Conservation (phyloP, 2,888 invertebrate species). For the Calameuta idolon region DNA sequence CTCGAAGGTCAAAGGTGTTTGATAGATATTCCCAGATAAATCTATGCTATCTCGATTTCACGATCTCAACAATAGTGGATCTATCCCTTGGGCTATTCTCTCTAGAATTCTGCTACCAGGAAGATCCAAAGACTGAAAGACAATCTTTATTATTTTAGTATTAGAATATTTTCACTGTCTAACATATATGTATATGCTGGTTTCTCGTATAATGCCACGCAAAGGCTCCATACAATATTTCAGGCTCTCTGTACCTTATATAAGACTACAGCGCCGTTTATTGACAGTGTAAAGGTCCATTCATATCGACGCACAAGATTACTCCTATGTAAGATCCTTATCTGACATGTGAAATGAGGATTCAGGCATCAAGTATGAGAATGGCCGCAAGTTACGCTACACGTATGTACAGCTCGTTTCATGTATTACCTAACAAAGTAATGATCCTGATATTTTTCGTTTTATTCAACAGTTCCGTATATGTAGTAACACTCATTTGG, state of each 20-base stretch:
- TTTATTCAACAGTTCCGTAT: not conserved
- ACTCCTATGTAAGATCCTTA: constrained; percentile 29
- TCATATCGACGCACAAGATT: not conserved
- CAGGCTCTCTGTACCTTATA: not conserved
- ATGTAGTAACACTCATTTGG: not conserved
- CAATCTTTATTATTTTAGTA: not conserved
- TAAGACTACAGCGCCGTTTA: not conserved
- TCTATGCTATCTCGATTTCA: constrained; percentile 46
- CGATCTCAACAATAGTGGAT: not conserved
- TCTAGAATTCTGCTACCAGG: not conserved
- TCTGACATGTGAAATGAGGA: constrained; percentile 33
- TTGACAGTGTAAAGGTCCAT: not conserved
- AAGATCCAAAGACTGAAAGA: not conserved
- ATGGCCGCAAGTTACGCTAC: not conserved
- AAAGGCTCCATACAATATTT: not conserved
- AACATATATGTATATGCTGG: not conserved
- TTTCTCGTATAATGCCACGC: not conserved
- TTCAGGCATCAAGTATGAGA: constrained; percentile 14
- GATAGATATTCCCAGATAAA: constrained; percentile 48
- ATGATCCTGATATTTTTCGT: not conserved
- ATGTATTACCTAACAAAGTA: not conserved
- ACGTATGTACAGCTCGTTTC: not conserved
- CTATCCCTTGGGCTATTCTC: not conserved
- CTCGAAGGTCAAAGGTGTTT: constrained; percentile 43
- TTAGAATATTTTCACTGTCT: not conserved